These are phyloP conservation scores for Squalus acanthias DNA, from an alignment of 2,797 vertebrate genomes.

Conservation along the genomic window DNA sequence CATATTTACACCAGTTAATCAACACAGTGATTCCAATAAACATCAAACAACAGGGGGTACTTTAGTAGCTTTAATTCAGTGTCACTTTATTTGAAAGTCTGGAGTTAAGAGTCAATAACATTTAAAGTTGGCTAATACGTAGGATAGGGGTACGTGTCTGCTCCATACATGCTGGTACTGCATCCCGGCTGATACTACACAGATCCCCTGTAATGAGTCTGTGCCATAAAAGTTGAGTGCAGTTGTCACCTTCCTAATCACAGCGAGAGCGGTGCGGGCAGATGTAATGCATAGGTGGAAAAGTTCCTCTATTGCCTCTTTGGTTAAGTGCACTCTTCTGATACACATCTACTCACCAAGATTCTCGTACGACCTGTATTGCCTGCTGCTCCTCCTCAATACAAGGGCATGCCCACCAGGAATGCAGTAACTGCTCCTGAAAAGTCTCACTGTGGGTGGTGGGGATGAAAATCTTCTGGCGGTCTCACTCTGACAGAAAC, in stretches of 20 bases:
- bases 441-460: not conserved
- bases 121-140: no score
- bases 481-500: not conserved
- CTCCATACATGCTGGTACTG: no score
- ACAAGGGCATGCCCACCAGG: not conserved
- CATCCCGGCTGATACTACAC: no score
- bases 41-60: not conserved
- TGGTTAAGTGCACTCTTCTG: not conserved
- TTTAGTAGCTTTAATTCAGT: not conserved
- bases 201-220: no score
- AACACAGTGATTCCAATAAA: not conserved
- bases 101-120: not conserved
- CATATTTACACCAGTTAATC: not conserved
- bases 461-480: not conserved
- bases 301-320: not conserved
- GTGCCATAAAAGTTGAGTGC: no score
- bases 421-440: not conserved
- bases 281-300: not conserved
- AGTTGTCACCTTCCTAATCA: no score
- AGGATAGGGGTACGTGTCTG: no score
- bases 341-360: not conserved
- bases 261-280: no score
- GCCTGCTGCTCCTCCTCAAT: not conserved
- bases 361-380: not conserved
- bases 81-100: not conserved